Percentiles rank a stretch among this genome's conserved stretches.
Conservation (phyloP, 2,113 vertebrate species). For the Rhinoderma darwinii region DNA sequence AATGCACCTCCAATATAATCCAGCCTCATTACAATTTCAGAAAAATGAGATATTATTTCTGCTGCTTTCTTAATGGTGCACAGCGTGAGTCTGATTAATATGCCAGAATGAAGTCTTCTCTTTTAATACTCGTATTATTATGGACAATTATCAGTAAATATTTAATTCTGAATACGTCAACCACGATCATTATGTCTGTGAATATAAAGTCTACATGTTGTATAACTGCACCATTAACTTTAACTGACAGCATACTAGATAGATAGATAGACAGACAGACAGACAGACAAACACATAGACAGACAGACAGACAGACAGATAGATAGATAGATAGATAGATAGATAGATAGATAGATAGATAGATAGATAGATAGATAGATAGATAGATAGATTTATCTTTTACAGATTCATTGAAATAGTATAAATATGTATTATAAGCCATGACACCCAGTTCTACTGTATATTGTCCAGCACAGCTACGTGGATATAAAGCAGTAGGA, state of each 20-base stretch:
- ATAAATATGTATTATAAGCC: not conserved
- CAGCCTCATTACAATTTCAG: not conserved
- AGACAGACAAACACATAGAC: conserved; percentile 17
- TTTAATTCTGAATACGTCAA: not conserved
- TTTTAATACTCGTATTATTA: not conserved
- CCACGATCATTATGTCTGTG: not conserved
- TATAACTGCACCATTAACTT: no score
- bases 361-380: no score
- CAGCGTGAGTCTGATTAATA: not conserved
- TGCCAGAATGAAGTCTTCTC: not conserved
- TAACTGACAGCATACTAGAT: not conserved
- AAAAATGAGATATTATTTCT: not conserved
- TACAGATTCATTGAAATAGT: no score
- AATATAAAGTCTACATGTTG: not conserved
- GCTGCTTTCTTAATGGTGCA: not conserved
- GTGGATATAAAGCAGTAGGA: conserved; percentile 36
- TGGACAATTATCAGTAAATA: not conserved
- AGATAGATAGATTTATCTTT: not conserved
- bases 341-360: conserved; percentile 6
- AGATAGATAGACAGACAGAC: not conserved
- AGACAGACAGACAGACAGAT: not conserved
- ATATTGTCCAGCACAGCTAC: not conserved
- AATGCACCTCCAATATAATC: not conserved
- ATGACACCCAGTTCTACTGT: not conserved
- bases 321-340: conserved; percentile 25